A percentile compares a stretch with the other conserved stretches of the same genome.
Conservation (phyloP, 2,113 vertebrate genomes). For the Bolborhynchus lineola region DNA sequence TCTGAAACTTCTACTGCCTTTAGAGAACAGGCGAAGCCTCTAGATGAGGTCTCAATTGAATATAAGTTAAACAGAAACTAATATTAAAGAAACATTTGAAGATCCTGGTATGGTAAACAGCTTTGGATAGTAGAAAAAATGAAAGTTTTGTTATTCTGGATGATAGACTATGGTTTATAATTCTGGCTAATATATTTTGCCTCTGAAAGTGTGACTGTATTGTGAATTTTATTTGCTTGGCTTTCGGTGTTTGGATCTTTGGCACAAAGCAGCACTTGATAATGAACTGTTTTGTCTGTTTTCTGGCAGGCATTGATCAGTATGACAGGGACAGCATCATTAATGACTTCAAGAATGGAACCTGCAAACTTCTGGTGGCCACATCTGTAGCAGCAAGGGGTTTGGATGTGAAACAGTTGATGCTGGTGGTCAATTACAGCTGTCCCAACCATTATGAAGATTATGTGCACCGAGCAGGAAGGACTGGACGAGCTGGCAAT, state of each 20-base stretch:
- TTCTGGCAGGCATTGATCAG: slow-evolving; percentile 90
- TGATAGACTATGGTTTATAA: neutral
- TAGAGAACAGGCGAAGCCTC: neutral
- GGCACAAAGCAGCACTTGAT: neutral
- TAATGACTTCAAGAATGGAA: slow-evolving; percentile 96
- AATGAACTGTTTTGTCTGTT: neutral
- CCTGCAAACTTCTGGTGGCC: slow-evolving; percentile 94
- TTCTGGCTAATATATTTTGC: neutral
- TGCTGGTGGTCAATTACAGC: slow-evolving; percentile 95
- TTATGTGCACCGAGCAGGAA: slow-evolving; percentile 94
- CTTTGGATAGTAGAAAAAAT: neutral
- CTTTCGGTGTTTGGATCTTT: neutral
- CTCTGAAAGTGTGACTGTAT: neutral
- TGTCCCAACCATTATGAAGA: slow-evolving; percentile 99
- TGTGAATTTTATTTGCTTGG: neutral
- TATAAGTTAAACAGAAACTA: neutral
- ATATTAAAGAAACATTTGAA: neutral
- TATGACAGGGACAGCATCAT: slow-evolving; percentile 99
- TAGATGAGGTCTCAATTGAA: neutral
- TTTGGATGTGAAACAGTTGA: slow-evolving; percentile 95
- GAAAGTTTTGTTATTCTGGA: neutral
- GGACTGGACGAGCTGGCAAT: slow-evolving; percentile 95
- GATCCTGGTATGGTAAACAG: neutral
- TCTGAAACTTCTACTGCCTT: neutral
- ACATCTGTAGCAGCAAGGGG: slow-evolving; percentile 95